Evolutionary conservation across 2,888 invertebrate species (phyloP).

Genomic region (Iselma pallidipennis): DNA sequence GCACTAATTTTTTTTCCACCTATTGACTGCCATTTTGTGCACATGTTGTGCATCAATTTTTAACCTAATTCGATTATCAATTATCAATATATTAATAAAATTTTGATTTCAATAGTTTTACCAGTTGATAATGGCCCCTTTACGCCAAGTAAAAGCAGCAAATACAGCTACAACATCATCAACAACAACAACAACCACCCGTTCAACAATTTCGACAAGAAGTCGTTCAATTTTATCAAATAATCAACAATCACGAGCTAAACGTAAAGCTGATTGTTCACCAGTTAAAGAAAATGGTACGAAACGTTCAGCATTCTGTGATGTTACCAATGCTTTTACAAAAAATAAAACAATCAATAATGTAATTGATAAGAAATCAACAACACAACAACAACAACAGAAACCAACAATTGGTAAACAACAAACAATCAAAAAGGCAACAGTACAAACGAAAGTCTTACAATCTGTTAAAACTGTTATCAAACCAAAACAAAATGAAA

Average conservation of each 20-base stretch:
- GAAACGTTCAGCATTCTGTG: constrained; percentile 84
- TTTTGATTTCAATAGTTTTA: too few relatives aligned
- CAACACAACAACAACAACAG: constrained; percentile 25
- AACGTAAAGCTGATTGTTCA: constrained; percentile 81
- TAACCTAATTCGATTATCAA: background rate
- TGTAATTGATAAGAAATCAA: constrained; percentile 14
- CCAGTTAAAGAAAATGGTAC: constrained; percentile 74
- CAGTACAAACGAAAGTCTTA: constrained; percentile 39
- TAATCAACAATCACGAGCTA: constrained; percentile 55
- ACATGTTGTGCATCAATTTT: background rate
- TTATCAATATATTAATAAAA: background rate
- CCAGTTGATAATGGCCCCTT: constrained; percentile 65
- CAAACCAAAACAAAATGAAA: constrained; percentile 54
- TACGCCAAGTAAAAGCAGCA: constrained; percentile 60
- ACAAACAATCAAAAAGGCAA: constrained; percentile 21
- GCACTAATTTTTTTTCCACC: background rate
- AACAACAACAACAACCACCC: constrained; percentile 44
- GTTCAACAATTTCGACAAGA: constrained; percentile 58
- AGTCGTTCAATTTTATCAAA: constrained; percentile 49
- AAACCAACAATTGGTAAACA: constrained; percentile 28
- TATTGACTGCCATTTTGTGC: background rate
- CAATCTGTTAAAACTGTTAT: constrained; percentile 49
- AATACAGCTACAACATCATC: too few relatives aligned
- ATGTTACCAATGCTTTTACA: constrained; percentile 75
- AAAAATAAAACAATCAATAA: constrained; percentile 28